These are phyloP conservation scores for Drosophila pruinosa DNA, from an alignment of 1,140 invertebrate genomes.

Conservation along the genomic window DNA sequence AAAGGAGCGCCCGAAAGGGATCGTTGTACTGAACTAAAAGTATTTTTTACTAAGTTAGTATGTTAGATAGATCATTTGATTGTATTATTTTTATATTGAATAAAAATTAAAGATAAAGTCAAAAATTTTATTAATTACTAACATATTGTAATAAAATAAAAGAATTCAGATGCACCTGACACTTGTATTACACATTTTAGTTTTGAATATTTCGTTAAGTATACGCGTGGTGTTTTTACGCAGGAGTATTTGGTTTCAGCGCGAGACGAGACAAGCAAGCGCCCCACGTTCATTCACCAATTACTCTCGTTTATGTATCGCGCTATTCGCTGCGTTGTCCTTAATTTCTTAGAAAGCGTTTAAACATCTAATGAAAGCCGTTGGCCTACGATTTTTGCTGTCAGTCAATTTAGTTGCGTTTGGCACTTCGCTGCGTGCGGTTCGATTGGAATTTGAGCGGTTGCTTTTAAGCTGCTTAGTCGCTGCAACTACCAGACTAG, in stretches of 20 bases:
- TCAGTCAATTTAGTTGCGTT: conserved; percentile 69
- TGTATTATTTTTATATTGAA: no score
- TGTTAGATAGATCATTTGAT: no score
- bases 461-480: background rate
- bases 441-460: conserved; percentile 47
- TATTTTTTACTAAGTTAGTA: no score
- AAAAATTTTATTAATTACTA: no score
- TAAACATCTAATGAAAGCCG: conserved; percentile 79
- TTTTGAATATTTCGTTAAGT: no score
- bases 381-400: conserved; percentile 59
- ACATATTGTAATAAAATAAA: no score
- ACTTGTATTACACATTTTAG: no score
- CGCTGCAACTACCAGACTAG: background rate
- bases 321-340: conserved; percentile 66
- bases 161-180: no score
- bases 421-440: conserved; percentile 63
- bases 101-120: no score
- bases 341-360: conserved; percentile 81
- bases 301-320: conserved; percentile 57
- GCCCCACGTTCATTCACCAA: conserved; percentile 66
- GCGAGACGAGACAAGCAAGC: background rate
- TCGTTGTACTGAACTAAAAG: background rate
- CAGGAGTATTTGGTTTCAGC: conserved; percentile 13
- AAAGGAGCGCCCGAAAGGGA: background rate
- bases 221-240: background rate